Conservation (phyloP, 2,797 vertebrate species). For the Nyctalus aviator region DNA sequence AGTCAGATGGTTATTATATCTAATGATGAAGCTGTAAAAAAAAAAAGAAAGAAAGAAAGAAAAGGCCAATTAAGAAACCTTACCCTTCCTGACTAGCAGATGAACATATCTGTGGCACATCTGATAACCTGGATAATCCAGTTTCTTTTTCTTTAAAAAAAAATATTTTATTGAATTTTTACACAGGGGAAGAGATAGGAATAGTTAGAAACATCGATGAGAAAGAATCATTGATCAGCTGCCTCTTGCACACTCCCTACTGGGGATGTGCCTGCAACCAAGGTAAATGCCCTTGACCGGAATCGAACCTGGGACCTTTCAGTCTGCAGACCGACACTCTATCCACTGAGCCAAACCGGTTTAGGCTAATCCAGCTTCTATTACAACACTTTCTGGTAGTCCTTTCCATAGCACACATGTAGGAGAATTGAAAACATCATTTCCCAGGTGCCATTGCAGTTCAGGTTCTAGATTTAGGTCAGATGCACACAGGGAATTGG, state of each 20-base stretch:
- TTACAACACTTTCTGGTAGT: background rate
- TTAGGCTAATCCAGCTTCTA: background rate
- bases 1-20: background rate
- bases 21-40: background rate
- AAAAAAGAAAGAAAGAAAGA: background rate
- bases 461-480: background rate
- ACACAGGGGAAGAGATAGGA: no score
- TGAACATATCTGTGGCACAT: background rate
- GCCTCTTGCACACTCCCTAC: no score
- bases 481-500: background rate
- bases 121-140: background rate
- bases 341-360: no score
- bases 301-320: no score
- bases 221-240: no score
- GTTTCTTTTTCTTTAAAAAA: no score
- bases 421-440: background rate
- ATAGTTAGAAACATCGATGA: no score
- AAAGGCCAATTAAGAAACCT: background rate
- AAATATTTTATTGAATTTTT: no score
- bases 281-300: no score
- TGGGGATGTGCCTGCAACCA: no score
- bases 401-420: background rate
- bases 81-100: background rate
- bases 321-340: no score
- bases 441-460: background rate